phyloP scores from a whole-genome alignment of 1,140 invertebrate genomes.

The Apis laboriosa region DNA sequence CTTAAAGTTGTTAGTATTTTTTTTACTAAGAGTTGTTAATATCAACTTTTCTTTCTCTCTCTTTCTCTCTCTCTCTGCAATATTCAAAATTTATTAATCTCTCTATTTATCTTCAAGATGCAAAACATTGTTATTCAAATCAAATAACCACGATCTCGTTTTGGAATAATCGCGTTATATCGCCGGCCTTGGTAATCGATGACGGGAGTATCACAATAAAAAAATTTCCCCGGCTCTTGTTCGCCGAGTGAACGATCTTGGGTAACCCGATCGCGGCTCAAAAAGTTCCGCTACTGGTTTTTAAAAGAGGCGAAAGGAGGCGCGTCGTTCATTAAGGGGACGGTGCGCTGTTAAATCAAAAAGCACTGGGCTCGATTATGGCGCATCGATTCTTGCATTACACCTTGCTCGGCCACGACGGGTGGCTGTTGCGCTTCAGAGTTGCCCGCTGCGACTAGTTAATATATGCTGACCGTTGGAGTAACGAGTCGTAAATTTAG shows the following conservation, averaged over 20 bases:
- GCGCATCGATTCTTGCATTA: constrained; percentile 31
- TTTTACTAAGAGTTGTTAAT: no score
- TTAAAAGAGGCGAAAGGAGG: constrained; percentile 19
- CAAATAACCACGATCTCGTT: neutral
- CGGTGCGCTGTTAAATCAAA: constrained; percentile 50
- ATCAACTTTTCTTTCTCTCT: no score
- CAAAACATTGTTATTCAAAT: neutral
- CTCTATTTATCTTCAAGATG: no score
- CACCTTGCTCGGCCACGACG: constrained; percentile 39
- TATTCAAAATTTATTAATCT: no score
- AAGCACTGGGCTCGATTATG: constrained; percentile 42
- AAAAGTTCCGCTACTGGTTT: constrained; percentile 30
- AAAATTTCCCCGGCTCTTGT: neutral
- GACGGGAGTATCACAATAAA: neutral
- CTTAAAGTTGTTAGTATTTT: no score
- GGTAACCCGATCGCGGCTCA: constrained; percentile 15
- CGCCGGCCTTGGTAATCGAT: neutral
- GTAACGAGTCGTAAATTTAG: constrained; percentile 36
- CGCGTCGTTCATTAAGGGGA: constrained; percentile 9
- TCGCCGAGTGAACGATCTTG: constrained; percentile 4
- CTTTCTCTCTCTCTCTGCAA: no score
- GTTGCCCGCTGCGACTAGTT: constrained; percentile 24
- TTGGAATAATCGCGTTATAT: neutral
- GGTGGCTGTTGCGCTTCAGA: constrained; percentile 29
- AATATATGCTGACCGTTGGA: neutral